phyloP scores from a whole-genome alignment of 2,888 invertebrate genomes.

The Thecocarcelia acutangulata region DNA sequence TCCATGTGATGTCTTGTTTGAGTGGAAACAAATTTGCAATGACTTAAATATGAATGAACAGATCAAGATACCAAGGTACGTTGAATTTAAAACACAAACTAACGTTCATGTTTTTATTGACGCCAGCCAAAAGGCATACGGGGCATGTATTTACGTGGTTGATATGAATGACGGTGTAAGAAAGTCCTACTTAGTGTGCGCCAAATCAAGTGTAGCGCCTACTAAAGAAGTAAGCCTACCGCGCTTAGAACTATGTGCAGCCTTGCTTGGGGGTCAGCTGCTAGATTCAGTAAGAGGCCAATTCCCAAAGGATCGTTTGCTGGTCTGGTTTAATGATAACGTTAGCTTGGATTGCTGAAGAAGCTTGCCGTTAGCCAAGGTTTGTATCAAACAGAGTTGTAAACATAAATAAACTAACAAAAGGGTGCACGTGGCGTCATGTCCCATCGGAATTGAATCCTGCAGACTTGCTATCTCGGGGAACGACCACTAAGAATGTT shows the following conservation, averaged over 20 bases:
- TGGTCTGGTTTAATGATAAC: conserved; percentile 44
- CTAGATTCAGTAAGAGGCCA: background rate
- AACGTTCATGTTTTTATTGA: conserved; percentile 53
- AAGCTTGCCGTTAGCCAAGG: too few species aligned
- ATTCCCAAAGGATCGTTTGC: conserved; percentile 18
- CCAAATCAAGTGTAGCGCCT: conserved; percentile 44
- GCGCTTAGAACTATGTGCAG: conserved; percentile 49
- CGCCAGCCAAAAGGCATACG: conserved; percentile 56
- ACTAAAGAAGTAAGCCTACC: conserved; percentile 39
- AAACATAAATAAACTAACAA: too few species aligned
- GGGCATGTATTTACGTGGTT: conserved; percentile 48
- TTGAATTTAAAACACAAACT: conserved; percentile 21
- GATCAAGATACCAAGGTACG: conserved; percentile 47
- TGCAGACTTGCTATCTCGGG: too few species aligned
- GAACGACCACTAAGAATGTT: too few species aligned
- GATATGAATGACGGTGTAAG: background rate
- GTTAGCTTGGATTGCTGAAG: conserved; percentile 25
- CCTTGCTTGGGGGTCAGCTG: conserved; percentile 29
- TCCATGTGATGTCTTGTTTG: conserved; percentile 28
- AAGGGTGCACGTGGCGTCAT: too few species aligned
- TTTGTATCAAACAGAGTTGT: too few species aligned
- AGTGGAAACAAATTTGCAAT: conserved; percentile 25
- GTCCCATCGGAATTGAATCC: too few species aligned
- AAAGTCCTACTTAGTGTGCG: conserved; percentile 17
- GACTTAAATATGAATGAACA: conserved; percentile 5